Evolutionary conservation across 2,113 vertebrate genomes (phyloP), one percentile per base, ranked within the genome.

Genomic region (Shinisaurus crocodilurus): DNA sequence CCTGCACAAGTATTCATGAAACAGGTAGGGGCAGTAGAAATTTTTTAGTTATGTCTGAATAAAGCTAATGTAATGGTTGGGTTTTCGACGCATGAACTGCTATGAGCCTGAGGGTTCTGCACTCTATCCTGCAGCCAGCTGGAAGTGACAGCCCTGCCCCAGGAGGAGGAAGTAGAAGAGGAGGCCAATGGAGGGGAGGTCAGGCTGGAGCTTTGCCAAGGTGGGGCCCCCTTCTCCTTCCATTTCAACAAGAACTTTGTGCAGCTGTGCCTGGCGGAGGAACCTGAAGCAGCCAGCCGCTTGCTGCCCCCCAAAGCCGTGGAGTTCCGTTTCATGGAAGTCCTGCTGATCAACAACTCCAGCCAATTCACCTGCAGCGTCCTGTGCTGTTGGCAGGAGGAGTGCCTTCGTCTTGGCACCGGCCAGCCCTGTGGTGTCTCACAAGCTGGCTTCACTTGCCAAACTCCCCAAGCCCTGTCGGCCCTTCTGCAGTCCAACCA

Each of bases 181-280:
- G 60, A 63, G 60, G 60, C 60, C 60, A 95, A 97, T 43, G 92
- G 90, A 2, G 95, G 93, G 54, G 96, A 93, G 80, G 98, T 98
- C 13, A 97, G 98, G 43, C 91, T 98, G 88, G 98, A 99, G 95
- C 98, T 99, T 67, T 99, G 99, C 45, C 96, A 97, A 2, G 97
- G 96, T 48, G 92, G 97, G 0, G 97, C 97, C 43, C 98, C 98
- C 3, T 98, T 99, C 90, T 97, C 98, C 90, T 99, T 99, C 88
- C 99, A 99, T 92, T 99, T 99, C 6, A 99, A 99, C 96, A 99
- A 99, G 97, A 99, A 99, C 97, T 99, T 99, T 1, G 98, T 99
- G 93, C 99, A 99, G 94, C 95, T 99, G 27, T 99, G 99, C 96
- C 96, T 99, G 87, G 98, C 98, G 0, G 97, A 97, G 0, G 97